A percentile compares a stretch with the other conserved stretches of the same genome.
phyloP scores from a whole-genome alignment of 1,140 invertebrate genomes.

The Popillia japonica region DNA sequence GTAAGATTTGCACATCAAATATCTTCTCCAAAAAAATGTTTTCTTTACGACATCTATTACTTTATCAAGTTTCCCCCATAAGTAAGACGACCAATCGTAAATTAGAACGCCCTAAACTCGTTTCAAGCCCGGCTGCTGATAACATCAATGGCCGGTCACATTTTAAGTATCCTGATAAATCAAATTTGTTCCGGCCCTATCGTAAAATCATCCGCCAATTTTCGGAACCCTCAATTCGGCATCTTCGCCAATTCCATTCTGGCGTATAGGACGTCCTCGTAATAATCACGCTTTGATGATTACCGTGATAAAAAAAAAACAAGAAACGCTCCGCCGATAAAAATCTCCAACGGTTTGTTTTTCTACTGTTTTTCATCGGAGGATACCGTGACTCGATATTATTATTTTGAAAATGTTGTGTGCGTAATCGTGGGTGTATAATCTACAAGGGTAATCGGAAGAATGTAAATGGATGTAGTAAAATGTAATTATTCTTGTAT shows the following conservation, averaged over 20 bases:
- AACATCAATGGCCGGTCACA: conserved; percentile 5
- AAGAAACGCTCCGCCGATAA: neutral
- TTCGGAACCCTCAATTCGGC: conserved; percentile 1
- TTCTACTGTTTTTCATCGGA: neutral
- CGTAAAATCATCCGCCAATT: conserved; percentile 25
- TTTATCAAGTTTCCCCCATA: neutral
- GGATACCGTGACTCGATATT: neutral
- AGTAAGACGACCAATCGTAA: neutral
- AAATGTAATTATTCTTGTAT: neutral
- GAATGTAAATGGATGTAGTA: neutral
- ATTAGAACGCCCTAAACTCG: neutral
- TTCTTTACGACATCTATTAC: neutral
- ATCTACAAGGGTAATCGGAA: neutral
- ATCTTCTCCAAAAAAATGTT: neutral
- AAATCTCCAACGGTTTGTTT: conserved; percentile 21
- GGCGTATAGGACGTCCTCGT: neutral
- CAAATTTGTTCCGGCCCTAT: conserved; percentile 26
- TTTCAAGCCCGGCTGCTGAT: neutral
- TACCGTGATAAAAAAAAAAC: conserved; percentile 2
- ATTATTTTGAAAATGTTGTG: neutral
- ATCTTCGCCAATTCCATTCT: neutral
- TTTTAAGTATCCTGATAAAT: conserved; percentile 12
- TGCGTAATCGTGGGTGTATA: neutral
- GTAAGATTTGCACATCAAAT: too few relatives aligned
- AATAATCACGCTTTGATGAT: conserved; percentile 28